Percentiles rank a stretch among this genome's conserved stretches.
phyloP scores from a whole-genome alignment of 1,140 invertebrate species.

The Drosophila equinoxialis region DNA sequence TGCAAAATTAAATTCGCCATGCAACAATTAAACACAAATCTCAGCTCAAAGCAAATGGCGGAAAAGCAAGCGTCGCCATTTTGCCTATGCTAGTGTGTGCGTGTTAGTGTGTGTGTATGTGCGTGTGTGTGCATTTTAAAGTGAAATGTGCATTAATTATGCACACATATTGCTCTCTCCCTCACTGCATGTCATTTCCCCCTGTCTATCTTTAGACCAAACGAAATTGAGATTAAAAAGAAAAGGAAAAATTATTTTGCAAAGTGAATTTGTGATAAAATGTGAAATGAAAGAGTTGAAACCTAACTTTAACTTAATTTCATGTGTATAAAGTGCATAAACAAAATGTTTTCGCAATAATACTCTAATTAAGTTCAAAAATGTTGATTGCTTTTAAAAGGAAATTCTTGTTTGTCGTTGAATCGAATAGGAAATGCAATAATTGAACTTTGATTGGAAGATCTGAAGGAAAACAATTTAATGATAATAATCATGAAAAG shows the following conservation, averaged over 20 bases:
- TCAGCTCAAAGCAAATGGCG: conserved; percentile 67
- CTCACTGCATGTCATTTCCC: conserved; percentile 6
- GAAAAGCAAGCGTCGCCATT: conserved; percentile 67
- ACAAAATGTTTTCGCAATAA: too few relatives aligned
- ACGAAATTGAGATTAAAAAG: conserved; percentile 66
- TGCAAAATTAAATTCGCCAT: conserved; percentile 70
- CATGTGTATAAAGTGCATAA: conserved; percentile 9
- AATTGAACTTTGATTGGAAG: too few relatives aligned
- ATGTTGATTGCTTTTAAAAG: conserved; percentile 4
- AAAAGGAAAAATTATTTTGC: conserved; percentile 27
- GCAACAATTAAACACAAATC: conserved; percentile 82
- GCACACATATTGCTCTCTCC: conserved; percentile 53
- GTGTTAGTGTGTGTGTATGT: conserved; percentile 34
- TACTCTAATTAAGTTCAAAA: neutral
- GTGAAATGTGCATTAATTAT: conserved; percentile 81
- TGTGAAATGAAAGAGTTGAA: conserved; percentile 18
- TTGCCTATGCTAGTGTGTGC: conserved; percentile 39
- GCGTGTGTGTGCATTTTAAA: conserved; percentile 73
- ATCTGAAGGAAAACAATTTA: too few relatives aligned
- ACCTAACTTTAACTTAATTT: conserved; percentile 9
- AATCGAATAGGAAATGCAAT: too few relatives aligned
- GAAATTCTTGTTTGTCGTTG: neutral
- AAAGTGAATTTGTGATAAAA: conserved; percentile 19
- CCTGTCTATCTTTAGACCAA: conserved; percentile 44
- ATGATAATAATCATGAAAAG: too few relatives aligned